phyloP scores from a whole-genome alignment of 92 coral and sea anemone genomes.

The Meandrina meandrites region DNA sequence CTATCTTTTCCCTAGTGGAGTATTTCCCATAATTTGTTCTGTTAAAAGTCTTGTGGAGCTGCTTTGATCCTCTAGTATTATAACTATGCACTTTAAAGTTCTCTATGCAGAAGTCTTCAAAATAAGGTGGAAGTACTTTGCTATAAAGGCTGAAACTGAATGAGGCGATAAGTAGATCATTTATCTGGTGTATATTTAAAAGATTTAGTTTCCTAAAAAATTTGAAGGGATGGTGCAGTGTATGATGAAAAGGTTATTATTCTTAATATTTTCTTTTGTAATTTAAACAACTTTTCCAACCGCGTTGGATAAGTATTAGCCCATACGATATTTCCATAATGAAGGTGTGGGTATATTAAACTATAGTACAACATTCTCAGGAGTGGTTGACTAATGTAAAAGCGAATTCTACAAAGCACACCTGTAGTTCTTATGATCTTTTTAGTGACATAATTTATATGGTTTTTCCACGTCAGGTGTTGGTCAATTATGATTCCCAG shows the following conservation, averaged over 20 bases:
- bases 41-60: not conserved
- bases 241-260: not conserved
- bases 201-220: not conserved
- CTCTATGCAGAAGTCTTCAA: not conserved
- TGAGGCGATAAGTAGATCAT: not conserved
- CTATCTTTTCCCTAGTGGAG: not conserved
- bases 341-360: not conserved
- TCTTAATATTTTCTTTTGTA: not conserved
- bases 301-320: slow-evolving; percentile 10
- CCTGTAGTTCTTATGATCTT: not conserved
- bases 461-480: not conserved
- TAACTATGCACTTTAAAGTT: not conserved
- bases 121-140: not conserved
- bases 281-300: not conserved
- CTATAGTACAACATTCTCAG: slow-evolving; percentile 6
- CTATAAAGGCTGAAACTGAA: not conserved
- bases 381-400: not conserved
- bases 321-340: slow-evolving; percentile 8
- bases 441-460: not conserved
- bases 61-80: not conserved
- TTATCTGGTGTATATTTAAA: not conserved
- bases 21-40: not conserved
- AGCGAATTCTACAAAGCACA: not conserved
- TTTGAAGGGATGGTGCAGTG: slow-evolving; percentile 8
- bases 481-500: slow-evolving; percentile 2